These are phyloP conservation scores for Gryon sp. DNA, from an alignment of 1,140 invertebrate species.

Conservation along the genomic window DNA sequence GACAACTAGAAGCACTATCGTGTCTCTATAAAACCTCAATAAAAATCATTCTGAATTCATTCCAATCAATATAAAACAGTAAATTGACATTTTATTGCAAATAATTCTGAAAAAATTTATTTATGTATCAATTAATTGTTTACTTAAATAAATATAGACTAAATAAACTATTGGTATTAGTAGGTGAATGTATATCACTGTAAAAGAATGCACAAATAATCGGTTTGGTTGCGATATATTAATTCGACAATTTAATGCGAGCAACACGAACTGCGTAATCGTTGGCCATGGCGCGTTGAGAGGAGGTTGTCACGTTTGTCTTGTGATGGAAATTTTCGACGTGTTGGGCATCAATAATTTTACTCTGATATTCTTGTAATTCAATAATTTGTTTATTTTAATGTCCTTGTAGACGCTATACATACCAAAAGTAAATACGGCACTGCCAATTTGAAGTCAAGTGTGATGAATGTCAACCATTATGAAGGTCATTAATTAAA, in stretches of 20 bases:
- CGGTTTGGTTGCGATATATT: constrained; percentile 57
- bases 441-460: constrained; percentile 15
- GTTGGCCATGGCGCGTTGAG: constrained; percentile 66
- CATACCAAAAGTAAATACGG: constrained; percentile 28
- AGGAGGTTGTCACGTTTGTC: constrained; percentile 65
- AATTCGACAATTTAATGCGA: constrained; percentile 73
- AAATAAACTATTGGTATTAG: no score
- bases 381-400: constrained; percentile 53
- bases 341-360: constrained; percentile 67
- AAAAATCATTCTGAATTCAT: no score
- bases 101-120: no score
- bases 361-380: constrained; percentile 56
- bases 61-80: no score
- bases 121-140: no score
- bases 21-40: no score
- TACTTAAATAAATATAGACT: no score
- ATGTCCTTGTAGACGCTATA: constrained; percentile 38
- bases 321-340: constrained; percentile 70
- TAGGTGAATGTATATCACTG: constrained; percentile 19
- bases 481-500: constrained; percentile 15
- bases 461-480: constrained; percentile 24
- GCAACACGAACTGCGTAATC: constrained; percentile 63
- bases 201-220: constrained; percentile 9
- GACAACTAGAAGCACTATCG: no score
- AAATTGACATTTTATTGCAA: no score